Evolutionary conservation across 2,888 invertebrate species (phyloP), one percentile per base, ranked within the genome.

Genomic region (Meiosimyza decipiens): DNA sequence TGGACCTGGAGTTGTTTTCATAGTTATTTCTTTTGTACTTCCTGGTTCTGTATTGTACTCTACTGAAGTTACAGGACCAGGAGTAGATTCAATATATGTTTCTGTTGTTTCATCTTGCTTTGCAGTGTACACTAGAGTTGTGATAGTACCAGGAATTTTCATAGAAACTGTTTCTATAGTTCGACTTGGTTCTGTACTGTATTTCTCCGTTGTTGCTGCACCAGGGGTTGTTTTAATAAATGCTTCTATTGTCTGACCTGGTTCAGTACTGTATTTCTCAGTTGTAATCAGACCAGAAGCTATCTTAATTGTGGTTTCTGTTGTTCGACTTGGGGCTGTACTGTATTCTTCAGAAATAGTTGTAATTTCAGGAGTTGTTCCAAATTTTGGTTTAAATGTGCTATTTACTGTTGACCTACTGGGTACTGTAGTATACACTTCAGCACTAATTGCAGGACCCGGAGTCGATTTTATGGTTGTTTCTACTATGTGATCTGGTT

Each of bases 1-100:
- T 64, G 54, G 54, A 51, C 65, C 62, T 15, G 72, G 66, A 47
- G 73, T 50, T 6, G 71, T 67, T 47, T 52, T 71, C 40, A 55
- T 9, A 47, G 71, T 64, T 71, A 12, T 15, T 50, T 49, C 57
- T 57, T 66, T 71, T 22, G 60, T 16, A 60, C 52, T 18, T 12
- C 28, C 7, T 15, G 33, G 12, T 16, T 49, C 22, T 1, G 65
- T 63, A 15, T 51, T 1, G 50, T 15, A 40, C 40, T 9, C 40
- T 11, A 3, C 2, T 6, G 55, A 47, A 22, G 49, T n/a, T n/a
- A n/a, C 16, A 15, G 57, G 13, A 59, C 6, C n/a, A n/a, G 59
- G n/a, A 6, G 3, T 28, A 60, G 11, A 28, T 33, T 15, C 11
- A 33, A 52, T 49, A 5, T n/a, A 22, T n/a, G 18, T n/a, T 50